Percentiles rank a stretch among this genome's conserved stretches.
Conservation (phyloP, 2,888 invertebrate genomes). For the Litoditis marina region DNA sequence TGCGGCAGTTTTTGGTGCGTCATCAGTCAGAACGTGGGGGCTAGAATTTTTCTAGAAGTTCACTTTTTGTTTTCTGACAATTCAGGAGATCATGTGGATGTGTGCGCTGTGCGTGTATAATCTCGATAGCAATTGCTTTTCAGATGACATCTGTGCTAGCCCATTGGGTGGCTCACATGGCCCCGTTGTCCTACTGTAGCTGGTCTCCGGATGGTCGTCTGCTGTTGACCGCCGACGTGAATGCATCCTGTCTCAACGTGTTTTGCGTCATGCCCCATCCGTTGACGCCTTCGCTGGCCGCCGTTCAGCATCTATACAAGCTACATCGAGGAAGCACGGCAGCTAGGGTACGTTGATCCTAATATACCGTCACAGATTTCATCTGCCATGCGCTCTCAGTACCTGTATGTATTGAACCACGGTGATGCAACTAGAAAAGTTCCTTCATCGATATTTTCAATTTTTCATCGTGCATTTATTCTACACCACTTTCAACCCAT, state of each 20-base stretch:
- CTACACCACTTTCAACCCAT: too few relatives aligned
- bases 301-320: constrained; percentile 82
- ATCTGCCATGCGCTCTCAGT: background rate
- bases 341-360: constrained; percentile 73
- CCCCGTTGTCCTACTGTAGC: constrained; percentile 26
- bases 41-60: too few relatives aligned
- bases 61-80: too few relatives aligned
- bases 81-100: too few relatives aligned
- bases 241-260: constrained; percentile 75
- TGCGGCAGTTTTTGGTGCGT: too few relatives aligned
- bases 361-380: constrained; percentile 1
- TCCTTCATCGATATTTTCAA: too few relatives aligned
- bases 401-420: background rate
- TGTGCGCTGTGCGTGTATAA: too few relatives aligned
- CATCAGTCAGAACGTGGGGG: too few relatives aligned
- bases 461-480: too few relatives aligned
- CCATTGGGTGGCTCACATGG: constrained; percentile 55
- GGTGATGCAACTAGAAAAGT: background rate
- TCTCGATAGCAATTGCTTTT: too few relatives aligned
- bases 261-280: constrained; percentile 91
- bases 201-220: constrained; percentile 54
- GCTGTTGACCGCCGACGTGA: constrained; percentile 63
- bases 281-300: constrained; percentile 75
- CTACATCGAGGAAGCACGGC: constrained; percentile 91
- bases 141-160: constrained; percentile 26